Percentiles rank a stretch among this genome's conserved stretches.
These are phyloP conservation scores for Gila robusta DNA, from an alignment of 2,797 vertebrate species.

Conservation along the genomic window DNA sequence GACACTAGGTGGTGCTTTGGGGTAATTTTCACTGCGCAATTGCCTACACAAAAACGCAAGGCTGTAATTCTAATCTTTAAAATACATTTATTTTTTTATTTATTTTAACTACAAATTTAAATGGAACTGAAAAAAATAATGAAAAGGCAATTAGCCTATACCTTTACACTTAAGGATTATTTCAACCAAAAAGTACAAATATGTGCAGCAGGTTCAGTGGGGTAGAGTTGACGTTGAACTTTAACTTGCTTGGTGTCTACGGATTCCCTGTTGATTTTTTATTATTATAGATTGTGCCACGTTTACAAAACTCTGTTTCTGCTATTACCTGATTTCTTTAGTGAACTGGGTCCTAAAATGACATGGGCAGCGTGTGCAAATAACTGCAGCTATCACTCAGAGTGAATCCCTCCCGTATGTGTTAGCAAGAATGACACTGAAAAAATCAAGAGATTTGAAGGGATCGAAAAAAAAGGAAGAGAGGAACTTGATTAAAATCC, in stretches of 20 bases:
- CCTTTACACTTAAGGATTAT: not conserved
- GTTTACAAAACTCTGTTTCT: not conserved
- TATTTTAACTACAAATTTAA: too few species aligned
- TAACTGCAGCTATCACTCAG: not conserved
- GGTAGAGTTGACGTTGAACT: not conserved
- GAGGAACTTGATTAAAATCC: conserved; percentile 66
- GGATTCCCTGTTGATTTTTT: not conserved
- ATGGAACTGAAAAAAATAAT: not conserved
- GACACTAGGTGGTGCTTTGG: not conserved
- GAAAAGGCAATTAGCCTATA: not conserved
- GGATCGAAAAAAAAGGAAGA: conserved; percentile 30
- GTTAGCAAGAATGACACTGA: conserved; percentile 6
- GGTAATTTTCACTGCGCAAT: not conserved
- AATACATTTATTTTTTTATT: too few species aligned
- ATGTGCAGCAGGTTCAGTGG: too few species aligned
- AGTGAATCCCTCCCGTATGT: not conserved
- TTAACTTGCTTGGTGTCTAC: not conserved
- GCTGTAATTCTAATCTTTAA: not conserved
- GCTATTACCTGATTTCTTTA: not conserved
- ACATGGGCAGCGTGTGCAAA: not conserved
- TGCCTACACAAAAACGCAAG: too few species aligned
- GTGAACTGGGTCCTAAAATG: not conserved
- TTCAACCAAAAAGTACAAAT: too few species aligned
- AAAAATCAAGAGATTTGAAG: conserved; percentile 22
- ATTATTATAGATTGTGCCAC: not conserved